A percentile compares a stretch with the other conserved stretches of the same genome.
Evolutionary conservation across 2,888 invertebrate genomes (phyloP).

Genomic region (Trachelus iudaicus): DNA sequence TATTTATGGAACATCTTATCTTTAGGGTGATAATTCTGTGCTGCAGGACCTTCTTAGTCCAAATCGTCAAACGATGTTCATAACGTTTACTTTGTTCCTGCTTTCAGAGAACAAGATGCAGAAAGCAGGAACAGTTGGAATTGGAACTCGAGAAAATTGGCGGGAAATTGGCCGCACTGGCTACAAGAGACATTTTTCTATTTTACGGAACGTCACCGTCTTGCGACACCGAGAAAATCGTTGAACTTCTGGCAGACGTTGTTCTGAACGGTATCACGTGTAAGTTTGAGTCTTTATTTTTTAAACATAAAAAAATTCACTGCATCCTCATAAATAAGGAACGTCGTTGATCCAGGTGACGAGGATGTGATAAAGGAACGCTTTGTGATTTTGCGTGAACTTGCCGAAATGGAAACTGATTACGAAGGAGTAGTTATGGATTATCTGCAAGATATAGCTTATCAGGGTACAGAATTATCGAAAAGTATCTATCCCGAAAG

Average conservation of each 20-base stretch:
- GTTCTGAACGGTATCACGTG: conserved; percentile 40
- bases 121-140: conserved; percentile 32
- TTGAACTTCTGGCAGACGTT: conserved; percentile 43
- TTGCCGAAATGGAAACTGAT: conserved; percentile 61
- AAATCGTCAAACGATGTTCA: background rate
- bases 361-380: conserved; percentile 56
- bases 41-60: background rate
- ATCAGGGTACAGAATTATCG: conserved; percentile 66
- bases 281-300: conserved; percentile 22
- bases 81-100: background rate
- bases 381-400: conserved; percentile 56
- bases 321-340: background rate
- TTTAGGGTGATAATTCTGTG: conserved; percentile 33
- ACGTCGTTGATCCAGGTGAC: conserved; percentile 30
- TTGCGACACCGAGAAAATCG: conserved; percentile 30
- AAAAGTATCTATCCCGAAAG: conserved; percentile 55
- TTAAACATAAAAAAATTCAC: background rate
- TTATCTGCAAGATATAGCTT: conserved; percentile 68
- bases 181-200: conserved; percentile 44
- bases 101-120: conserved; percentile 34
- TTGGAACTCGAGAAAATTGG: conserved; percentile 36
- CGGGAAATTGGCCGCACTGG: conserved; percentile 36
- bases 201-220: conserved; percentile 44
- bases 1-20: conserved; percentile 46
- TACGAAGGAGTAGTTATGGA: conserved; percentile 64